A percentile compares a stretch with the other conserved stretches of the same genome.
These are phyloP conservation scores for Thelaira solivaga DNA, from an alignment of 2,888 invertebrate species.

Conservation along the genomic window DNA sequence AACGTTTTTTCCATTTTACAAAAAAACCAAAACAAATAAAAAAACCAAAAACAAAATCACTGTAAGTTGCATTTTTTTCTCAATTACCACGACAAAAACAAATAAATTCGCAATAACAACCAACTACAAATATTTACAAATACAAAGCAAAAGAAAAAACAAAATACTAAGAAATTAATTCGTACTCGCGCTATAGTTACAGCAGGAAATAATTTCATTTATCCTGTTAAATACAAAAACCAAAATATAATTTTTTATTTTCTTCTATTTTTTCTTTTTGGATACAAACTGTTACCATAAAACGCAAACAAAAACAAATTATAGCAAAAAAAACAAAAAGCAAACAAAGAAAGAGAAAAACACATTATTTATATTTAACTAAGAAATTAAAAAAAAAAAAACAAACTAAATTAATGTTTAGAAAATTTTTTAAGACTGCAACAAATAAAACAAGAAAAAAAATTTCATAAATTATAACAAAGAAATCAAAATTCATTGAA, in stretches of 20 bases:
- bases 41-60: slow-evolving; percentile 67
- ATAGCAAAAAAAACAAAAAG: slow-evolving; percentile 36
- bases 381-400: slow-evolving; percentile 39
- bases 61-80: slow-evolving; percentile 63
- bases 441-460: slow-evolving; percentile 59
- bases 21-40: slow-evolving; percentile 50
- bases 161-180: neutral
- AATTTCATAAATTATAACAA: slow-evolving; percentile 44
- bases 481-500: slow-evolving; percentile 72
- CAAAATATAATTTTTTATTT: slow-evolving; percentile 18
- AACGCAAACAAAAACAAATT: slow-evolving; percentile 25
- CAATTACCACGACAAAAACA: slow-evolving; percentile 54
- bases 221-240: slow-evolving; percentile 62
- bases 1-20: slow-evolving; percentile 62
- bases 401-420: slow-evolving; percentile 69
- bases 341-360: slow-evolving; percentile 42
- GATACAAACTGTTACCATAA: slow-evolving; percentile 18
- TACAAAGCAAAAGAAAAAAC: neutral
- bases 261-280: neutral
- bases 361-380: slow-evolving; percentile 48
- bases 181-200: slow-evolving; percentile 58
- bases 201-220: slow-evolving; percentile 49
- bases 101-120: slow-evolving; percentile 62
- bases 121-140: neutral
- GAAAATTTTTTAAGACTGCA: slow-evolving; percentile 76